Evolutionary conservation across 2,888 invertebrate genomes (phyloP).

Genomic region (Leptinotarsa haldemani): DNA sequence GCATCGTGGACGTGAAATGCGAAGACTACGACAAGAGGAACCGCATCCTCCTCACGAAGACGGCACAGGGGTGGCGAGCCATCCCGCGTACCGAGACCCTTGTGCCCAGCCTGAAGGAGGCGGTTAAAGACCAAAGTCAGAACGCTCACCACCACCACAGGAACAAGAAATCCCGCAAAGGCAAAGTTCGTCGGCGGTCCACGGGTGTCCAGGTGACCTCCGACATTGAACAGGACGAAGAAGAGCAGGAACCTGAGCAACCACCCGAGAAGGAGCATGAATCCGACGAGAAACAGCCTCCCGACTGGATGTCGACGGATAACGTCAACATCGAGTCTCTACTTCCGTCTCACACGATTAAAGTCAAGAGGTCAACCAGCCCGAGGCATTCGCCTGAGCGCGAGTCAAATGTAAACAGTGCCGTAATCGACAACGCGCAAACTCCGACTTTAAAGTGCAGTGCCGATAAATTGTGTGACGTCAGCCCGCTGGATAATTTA

Average conservation of each 20-base stretch:
- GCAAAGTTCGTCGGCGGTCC: constrained; percentile 60
- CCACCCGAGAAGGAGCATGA: constrained; percentile 32
- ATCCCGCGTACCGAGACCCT: constrained; percentile 81
- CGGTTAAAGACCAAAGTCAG: constrained; percentile 66
- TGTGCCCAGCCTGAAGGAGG: constrained; percentile 66
- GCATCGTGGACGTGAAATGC: constrained; percentile 87
- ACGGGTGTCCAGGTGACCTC: constrained; percentile 62
- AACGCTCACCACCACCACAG: constrained; percentile 55
- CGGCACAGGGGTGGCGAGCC: constrained; percentile 84
- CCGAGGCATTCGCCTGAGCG: constrained; percentile 47
- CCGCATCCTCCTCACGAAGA: constrained; percentile 85
- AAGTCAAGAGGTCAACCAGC: constrained; percentile 63
- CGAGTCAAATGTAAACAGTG: constrained; percentile 61
- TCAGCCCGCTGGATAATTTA: constrained; percentile 71
- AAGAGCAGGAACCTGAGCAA: constrained; percentile 40
- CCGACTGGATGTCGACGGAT: constrained; percentile 61
- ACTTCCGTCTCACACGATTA: constrained; percentile 73
- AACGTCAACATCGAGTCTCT: constrained; percentile 71
- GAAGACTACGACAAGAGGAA: constrained; percentile 90
- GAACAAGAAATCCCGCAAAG: constrained; percentile 54
- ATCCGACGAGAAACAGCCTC: constrained; percentile 24
- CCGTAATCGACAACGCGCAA: constrained; percentile 57
- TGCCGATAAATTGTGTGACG: constrained; percentile 63
- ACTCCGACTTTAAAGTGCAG: constrained; percentile 63
- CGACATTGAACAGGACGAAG: constrained; percentile 52